Conservation (phyloP, 2,888 invertebrate genomes). For the Drosophila testacea region DNA sequence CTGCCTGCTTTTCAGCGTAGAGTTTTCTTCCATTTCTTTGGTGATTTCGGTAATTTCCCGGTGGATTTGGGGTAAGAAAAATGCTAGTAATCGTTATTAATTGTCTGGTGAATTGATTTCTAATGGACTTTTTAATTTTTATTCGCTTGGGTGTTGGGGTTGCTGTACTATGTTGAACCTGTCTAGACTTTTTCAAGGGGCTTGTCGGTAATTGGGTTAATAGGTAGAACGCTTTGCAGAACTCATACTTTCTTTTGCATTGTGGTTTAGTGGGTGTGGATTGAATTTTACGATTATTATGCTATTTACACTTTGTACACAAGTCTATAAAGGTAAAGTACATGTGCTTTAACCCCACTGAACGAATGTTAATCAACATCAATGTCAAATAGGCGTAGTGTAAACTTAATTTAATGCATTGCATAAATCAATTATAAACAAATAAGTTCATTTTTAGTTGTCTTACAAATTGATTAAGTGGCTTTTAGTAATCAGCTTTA, state of each 20-base stretch:
- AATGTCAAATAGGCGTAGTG: not conserved
- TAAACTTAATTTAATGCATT: not conserved
- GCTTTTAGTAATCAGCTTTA: constrained; percentile 31
- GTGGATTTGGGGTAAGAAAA: constrained; percentile 5
- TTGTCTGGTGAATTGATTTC: constrained; percentile 60
- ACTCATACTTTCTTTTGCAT: not conserved
- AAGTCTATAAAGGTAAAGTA: not conserved
- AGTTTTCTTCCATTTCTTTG: too few relatives aligned
- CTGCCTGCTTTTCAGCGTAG: constrained; percentile 4
- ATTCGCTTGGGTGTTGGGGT: constrained; percentile 8
- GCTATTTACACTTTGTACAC: not conserved
- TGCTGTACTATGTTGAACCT: constrained; percentile 7
- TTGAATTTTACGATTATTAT: constrained; percentile 2
- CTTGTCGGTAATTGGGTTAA: constrained; percentile 59
- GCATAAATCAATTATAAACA: not conserved
- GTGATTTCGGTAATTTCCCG: not conserved
- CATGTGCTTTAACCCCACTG: not conserved
- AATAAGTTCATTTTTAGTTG: constrained; percentile 22
- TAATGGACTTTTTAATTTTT: constrained; percentile 46
- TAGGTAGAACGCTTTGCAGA: constrained; percentile 12
- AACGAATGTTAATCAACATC: not conserved
- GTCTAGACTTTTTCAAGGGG: constrained; percentile 51
- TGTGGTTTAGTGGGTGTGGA: not conserved
- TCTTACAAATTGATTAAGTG: constrained; percentile 38
- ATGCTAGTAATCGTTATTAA: constrained; percentile 43